These are phyloP conservation scores for Nasonia longicornis DNA, from an alignment of 1,140 invertebrate genomes.

Conservation along the genomic window DNA sequence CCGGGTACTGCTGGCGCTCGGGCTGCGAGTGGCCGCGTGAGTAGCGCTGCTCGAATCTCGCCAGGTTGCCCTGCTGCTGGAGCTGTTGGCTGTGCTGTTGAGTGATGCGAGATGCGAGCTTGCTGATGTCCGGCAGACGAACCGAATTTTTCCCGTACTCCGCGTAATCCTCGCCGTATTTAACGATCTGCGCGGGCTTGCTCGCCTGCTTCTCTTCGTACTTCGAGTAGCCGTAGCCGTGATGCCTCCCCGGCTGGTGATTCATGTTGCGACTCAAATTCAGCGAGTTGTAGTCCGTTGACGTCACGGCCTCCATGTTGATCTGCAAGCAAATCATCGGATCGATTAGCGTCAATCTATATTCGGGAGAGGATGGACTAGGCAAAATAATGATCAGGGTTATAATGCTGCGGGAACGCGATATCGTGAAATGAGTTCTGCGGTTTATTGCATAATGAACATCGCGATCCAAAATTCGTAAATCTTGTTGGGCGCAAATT, in stretches of 20 bases:
- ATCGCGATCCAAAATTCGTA: background rate
- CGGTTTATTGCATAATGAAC: no score
- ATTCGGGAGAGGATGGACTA: background rate
- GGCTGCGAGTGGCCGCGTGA: slow-evolving; percentile 63
- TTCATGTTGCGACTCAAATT: slow-evolving; percentile 62
- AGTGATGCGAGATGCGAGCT: slow-evolving; percentile 36
- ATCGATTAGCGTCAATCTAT: background rate
- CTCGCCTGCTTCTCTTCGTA: slow-evolving; percentile 62
- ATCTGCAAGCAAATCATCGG: slow-evolving; percentile 57
- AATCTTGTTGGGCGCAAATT: background rate
- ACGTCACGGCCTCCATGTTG: slow-evolving; percentile 67
- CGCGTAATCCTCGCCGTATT: slow-evolving; percentile 59
- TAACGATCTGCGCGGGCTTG: slow-evolving; percentile 52
- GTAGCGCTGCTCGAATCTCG: slow-evolving; percentile 54
- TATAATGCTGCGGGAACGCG: no score
- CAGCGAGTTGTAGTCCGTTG: slow-evolving; percentile 62
- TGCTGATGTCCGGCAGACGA: slow-evolving; percentile 47
- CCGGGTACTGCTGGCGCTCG: slow-evolving; percentile 59
- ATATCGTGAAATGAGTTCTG: no score
- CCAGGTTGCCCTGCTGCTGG: slow-evolving; percentile 34
- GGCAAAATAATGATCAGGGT: no score
- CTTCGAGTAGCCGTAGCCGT: slow-evolving; percentile 63
- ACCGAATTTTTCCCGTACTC: slow-evolving; percentile 54
- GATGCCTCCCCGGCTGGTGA: slow-evolving; percentile 58
- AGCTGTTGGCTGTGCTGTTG: background rate